These are phyloP conservation scores for Adelges cooleyi DNA, from an alignment of 1,140 invertebrate species.

Conservation along the genomic window DNA sequence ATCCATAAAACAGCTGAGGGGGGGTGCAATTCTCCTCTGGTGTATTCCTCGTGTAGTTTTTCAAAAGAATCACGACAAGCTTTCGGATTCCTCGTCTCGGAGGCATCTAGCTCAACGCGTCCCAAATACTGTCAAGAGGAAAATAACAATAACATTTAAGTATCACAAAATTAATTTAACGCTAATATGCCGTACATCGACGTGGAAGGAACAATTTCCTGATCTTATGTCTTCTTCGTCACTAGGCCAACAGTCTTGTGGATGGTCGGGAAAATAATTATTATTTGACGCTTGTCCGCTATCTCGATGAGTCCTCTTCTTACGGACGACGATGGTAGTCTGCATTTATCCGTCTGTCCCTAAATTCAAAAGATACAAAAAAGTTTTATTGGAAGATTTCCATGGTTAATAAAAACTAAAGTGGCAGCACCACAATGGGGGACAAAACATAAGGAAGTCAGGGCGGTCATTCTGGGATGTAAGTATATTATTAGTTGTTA, in stretches of 20 bases:
- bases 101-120: neutral
- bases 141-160: neutral
- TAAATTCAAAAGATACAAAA: too few relatives aligned
- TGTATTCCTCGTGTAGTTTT: neutral
- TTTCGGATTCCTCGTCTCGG: neutral
- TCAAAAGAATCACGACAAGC: neutral
- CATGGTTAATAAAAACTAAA: too few relatives aligned
- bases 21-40: neutral
- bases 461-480: too few relatives aligned
- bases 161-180: neutral
- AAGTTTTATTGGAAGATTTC: too few relatives aligned
- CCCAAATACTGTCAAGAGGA: conserved; percentile 9
- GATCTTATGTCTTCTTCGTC: neutral
- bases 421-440: too few relatives aligned
- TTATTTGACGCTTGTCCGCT: neutral
- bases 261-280: too few relatives aligned
- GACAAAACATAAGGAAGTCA: too few relatives aligned
- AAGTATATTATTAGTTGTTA: too few relatives aligned
- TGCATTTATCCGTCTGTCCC: too few relatives aligned
- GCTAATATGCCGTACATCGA: neutral
- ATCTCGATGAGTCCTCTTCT: neutral
- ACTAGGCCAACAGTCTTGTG: neutral
- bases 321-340: too few relatives aligned
- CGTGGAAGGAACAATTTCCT: conserved; percentile 6
- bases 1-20: neutral